Evolutionary conservation across 2,113 vertebrate genomes (phyloP).

Genomic region (Rhombomys opimus): DNA sequence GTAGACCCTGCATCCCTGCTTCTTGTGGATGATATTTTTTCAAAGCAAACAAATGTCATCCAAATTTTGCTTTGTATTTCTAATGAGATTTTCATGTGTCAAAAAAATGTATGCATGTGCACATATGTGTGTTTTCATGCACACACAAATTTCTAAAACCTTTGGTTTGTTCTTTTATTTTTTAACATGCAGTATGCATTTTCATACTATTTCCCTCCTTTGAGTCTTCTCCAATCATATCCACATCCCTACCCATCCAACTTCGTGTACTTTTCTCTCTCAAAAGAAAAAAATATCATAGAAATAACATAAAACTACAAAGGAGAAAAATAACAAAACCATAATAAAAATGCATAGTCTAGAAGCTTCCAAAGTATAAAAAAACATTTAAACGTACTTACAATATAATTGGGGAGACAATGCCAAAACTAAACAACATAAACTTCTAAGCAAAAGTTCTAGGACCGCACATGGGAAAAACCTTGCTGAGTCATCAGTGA

Average conservation of each 20-base stretch:
- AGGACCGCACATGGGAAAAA: background rate
- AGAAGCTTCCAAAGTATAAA: background rate
- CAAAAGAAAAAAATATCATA: background rate
- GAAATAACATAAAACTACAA: background rate
- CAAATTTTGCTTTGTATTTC: background rate
- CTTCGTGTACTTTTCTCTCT: background rate
- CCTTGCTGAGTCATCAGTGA: background rate
- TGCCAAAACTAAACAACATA: background rate
- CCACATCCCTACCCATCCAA: background rate
- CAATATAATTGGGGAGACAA: background rate
- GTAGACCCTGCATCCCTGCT: background rate
- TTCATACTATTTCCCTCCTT: background rate
- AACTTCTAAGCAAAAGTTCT: background rate
- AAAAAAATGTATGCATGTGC: background rate
- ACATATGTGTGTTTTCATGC: background rate
- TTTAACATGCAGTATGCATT: background rate
- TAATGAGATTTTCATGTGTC: background rate
- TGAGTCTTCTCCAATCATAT: background rate
- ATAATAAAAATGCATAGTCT: background rate
- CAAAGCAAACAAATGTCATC: background rate
- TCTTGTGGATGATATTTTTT: background rate
- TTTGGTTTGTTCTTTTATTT: background rate
- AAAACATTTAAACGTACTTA: background rate
- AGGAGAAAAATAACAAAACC: background rate
- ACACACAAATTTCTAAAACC: background rate